Percentiles rank a stretch among this genome's conserved stretches.
These are phyloP conservation scores for Marmota monax DNA, from an alignment of 2,113 vertebrate species.

Conservation along the genomic window DNA sequence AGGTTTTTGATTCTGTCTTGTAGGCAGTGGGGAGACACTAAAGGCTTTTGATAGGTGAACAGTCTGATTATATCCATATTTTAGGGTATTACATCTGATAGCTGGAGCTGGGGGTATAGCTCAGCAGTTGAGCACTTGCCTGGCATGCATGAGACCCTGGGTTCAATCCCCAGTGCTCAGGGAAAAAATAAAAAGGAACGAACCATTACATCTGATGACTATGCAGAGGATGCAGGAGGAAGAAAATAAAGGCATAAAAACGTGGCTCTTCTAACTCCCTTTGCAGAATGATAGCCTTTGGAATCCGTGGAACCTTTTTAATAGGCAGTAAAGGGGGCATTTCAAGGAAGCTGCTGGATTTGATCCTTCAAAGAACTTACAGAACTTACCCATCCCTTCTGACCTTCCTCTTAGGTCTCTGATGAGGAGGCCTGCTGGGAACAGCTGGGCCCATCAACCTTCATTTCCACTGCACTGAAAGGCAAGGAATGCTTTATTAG, in stretches of 20 bases:
- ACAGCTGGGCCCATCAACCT: not conserved
- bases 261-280: not conserved
- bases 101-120: not conserved
- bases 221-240: not conserved
- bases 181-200: not conserved
- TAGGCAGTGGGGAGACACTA: not conserved
- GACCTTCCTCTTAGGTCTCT: not conserved
- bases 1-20: not conserved
- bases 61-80: not conserved
- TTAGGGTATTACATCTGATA: not conserved
- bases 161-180: not conserved
- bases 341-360: not conserved
- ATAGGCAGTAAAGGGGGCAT: not conserved
- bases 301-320: not conserved
- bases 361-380: slow-evolving; percentile 19
- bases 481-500: not conserved
- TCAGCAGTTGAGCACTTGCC: not conserved
- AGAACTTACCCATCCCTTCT: not conserved
- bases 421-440: not conserved
- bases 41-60: not conserved
- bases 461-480: not conserved
- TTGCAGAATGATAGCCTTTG: not conserved
- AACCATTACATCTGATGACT: not conserved
- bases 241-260: not conserved
- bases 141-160: not conserved